These are phyloP conservation scores for Willisornis vidua DNA, from an alignment of 2,113 vertebrate genomes.

Conservation along the genomic window DNA sequence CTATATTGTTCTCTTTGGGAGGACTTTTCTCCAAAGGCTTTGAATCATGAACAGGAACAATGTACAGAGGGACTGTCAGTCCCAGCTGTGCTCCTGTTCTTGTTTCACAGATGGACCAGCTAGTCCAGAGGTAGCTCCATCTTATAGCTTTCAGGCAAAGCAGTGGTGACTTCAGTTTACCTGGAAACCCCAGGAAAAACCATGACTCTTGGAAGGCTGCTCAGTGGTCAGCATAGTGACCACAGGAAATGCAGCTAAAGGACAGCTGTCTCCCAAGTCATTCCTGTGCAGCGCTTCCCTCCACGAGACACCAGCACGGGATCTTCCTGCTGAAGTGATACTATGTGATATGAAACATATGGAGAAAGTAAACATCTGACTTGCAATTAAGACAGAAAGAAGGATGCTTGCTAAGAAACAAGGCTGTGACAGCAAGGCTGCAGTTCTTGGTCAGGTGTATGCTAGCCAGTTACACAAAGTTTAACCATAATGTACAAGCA, in stretches of 20 bases:
- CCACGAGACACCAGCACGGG: fast-evolving
- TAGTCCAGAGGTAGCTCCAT: background rate
- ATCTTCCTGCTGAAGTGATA: background rate
- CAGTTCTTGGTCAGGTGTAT: background rate
- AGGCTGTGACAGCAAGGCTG: background rate
- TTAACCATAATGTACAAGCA: background rate
- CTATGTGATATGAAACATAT: background rate
- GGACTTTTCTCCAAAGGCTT: background rate
- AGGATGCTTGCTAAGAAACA: background rate
- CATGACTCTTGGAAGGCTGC: background rate
- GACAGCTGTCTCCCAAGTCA: background rate
- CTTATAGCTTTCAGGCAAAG: background rate
- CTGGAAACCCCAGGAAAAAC: background rate
- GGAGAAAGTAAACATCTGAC: background rate
- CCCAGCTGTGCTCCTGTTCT: background rate
- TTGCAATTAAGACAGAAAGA: background rate
- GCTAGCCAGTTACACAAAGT: background rate
- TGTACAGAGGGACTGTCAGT: background rate
- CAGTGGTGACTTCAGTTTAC: background rate
- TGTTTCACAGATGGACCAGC: background rate
- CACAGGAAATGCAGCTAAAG: background rate
- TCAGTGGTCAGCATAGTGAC: background rate
- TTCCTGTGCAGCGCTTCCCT: background rate
- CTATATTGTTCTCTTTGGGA: background rate
- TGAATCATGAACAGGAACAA: background rate